Evolutionary conservation across 2,888 invertebrate genomes (phyloP), one percentile per base, ranked within the genome.

Genomic region (Lochmaea crataegi): DNA sequence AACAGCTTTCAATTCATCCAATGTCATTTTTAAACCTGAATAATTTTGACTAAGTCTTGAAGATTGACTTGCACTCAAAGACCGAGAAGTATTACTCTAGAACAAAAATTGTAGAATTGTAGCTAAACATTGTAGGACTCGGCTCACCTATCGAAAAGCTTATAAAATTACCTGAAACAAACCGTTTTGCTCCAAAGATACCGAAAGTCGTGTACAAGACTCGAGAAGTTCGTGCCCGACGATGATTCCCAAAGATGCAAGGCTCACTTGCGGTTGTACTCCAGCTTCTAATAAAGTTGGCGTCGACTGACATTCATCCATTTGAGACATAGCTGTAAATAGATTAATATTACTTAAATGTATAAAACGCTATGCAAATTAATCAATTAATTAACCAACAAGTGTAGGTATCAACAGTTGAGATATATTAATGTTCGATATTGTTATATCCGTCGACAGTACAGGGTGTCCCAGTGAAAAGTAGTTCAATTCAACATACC

Each of bases 231-330:
- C 94, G 85, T 95, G 95, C 87, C 95, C 95, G 18, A 95, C 94
- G 78, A 95, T 95, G 87, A 95, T 94, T 80, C 94, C 94, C 77
- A 94, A 89, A 2, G 92, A 92, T 72, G 91, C 89, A 65, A 89
- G 89, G 80, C 89, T 90, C 65, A 90, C 91, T 80, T 88, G 89
- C 48, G 89, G 88, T 80, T 87, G 86, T 16, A 88, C 82, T 80
- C 89, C 91, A 74, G 91, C 91, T 83, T 94, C 94, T 82, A 93
- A 90, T 82, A 96, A 87, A 66, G 95, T 94, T 64, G 96, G 95
- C 82, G 95, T 95, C 72, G 96, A 96, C 86, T 96, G 95, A 81
- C 95, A 95, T 88, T 96, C 96, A 85, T 96, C 96, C 80, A 94
- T 94, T 83, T 94, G 94, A 58, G 94, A 91, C 90, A 94, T 89